Evolutionary conservation across 2,888 invertebrate species (phyloP).

Genomic region (Perizoma flavofasciatum): DNA sequence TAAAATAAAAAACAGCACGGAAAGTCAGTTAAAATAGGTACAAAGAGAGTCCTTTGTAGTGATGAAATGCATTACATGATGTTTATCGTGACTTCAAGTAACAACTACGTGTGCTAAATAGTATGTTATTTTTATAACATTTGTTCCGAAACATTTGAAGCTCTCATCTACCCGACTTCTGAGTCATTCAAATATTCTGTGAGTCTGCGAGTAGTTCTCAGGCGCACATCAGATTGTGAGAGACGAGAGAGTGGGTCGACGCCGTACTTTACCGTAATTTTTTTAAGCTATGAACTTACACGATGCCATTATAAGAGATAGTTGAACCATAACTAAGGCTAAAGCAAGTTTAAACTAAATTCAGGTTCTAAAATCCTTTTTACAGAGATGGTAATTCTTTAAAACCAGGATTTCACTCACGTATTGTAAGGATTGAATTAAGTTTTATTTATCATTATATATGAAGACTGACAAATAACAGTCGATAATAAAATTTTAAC

Average conservation of each 20-base stretch:
- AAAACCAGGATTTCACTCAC: too few relatives aligned
- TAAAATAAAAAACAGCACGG: too few relatives aligned
- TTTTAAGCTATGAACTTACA: conserved; percentile 30
- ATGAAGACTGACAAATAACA: too few relatives aligned
- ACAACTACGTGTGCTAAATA: conserved; percentile 10
- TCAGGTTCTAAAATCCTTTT: too few relatives aligned
- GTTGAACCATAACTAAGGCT: too few relatives aligned
- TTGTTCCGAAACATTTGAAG: conserved; percentile 38
- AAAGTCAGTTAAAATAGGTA: too few relatives aligned
- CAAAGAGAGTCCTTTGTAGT: neutral
- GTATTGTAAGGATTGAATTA: too few relatives aligned
- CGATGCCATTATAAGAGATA: neutral
- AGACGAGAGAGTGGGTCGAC: conserved; percentile 60
- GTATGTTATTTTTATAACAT: conserved; percentile 40
- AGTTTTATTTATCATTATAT: too few relatives aligned
- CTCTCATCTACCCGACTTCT: conserved; percentile 55
- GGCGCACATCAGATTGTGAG: conserved; percentile 70
- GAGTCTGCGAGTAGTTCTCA: conserved; percentile 68
- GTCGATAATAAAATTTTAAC: too few relatives aligned
- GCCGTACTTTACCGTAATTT: conserved; percentile 47
- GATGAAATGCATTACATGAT: neutral
- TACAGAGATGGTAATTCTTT: too few relatives aligned
- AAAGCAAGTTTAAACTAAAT: too few relatives aligned
- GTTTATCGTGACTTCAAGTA: neutral
- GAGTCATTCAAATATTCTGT: conserved; percentile 61